Percentiles rank a stretch among this genome's conserved stretches.
phyloP scores from a whole-genome alignment of 2,113 vertebrate species.

The Notothenia rossii region DNA sequence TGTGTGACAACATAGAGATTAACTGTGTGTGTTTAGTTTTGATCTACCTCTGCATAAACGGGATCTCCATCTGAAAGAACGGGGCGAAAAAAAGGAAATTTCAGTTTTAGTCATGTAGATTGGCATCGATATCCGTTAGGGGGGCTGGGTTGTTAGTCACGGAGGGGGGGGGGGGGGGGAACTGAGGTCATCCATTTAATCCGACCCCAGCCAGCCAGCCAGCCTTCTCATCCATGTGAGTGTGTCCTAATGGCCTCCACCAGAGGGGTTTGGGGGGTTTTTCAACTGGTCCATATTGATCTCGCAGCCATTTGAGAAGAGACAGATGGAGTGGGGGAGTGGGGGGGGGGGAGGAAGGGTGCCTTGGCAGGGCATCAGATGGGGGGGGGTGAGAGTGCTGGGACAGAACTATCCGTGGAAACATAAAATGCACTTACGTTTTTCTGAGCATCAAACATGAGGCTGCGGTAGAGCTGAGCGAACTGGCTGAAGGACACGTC shows the following conservation, averaged over 20 bases:
- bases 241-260: conserved; percentile 78
- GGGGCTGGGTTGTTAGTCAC: conserved; percentile 16
- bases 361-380: conserved; percentile 56
- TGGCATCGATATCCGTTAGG: conserved; percentile 39
- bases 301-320: conserved; percentile 80
- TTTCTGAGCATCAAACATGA: conserved; percentile 98
- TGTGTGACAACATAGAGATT: conserved; percentile 2
- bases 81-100: not conserved
- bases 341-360: conserved; percentile 33
- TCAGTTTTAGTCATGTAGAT: conserved; percentile 23
- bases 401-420: conserved; percentile 25
- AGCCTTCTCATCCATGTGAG: conserved; percentile 36
- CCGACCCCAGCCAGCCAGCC: conserved; percentile 52
- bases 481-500: conserved; percentile 97
- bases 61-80: conserved; percentile 90
- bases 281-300: conserved; percentile 82
- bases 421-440: conserved; percentile 83
- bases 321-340: conserved; percentile 45
- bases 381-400: conserved; percentile 41
- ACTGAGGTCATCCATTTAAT: conserved; percentile 77
- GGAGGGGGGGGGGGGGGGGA: conserved; percentile 16
- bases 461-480: conserved; percentile 93
- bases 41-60: conserved; percentile 88
- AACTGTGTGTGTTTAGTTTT: not conserved
- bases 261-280: conserved; percentile 74